Percentiles rank a stretch among this genome's conserved stretches.
phyloP scores from a whole-genome alignment of 2,113 vertebrate species.

The human (Homo sapiens) region GRCh38 chr5:173944001-173944500 shows the following conservation, averaged over 20 bases:
- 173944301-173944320: conserved; percentile 34
- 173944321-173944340: background rate
- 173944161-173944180: conserved; percentile 20
- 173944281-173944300: background rate
- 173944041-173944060: background rate
- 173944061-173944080: conserved; percentile 9
- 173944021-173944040: conserved; percentile 40
- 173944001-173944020: conserved; percentile 34
- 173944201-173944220: background rate
- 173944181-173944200: background rate
- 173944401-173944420: no score
- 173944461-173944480: no score
- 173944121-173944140: conserved; percentile 27
- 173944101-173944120: conserved; percentile 20
- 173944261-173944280: conserved; percentile 30
- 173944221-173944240: background rate
- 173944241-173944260: conserved; percentile 2
- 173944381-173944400: no score
- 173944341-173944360: no score
- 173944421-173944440: no score
- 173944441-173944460: no score
- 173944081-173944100: background rate
- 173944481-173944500: background rate
- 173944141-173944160: background rate
- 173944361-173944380: no score